Evolutionary conservation across 1,140 invertebrate species (phyloP), one percentile per base, ranked within the genome.

Genomic region (Drosophila gunungcola): DNA sequence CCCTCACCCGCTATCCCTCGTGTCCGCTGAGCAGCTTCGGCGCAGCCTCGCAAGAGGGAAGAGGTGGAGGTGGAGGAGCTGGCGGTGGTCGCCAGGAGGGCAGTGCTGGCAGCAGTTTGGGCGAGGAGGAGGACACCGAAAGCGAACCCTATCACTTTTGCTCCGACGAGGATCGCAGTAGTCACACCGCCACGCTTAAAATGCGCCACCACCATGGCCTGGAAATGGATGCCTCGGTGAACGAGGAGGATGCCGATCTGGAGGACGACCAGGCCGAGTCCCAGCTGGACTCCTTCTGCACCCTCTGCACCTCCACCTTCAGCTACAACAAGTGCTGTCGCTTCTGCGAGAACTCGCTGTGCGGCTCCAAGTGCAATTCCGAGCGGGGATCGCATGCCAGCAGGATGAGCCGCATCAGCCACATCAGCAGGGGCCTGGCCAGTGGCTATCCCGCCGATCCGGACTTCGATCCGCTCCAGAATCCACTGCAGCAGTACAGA

Each of bases 271-370:
- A 73, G 9, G 78, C 72, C 39, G 81, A 80, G 36, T 86, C 70
- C 7, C 80, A 79, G 48, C 65, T 92, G 34, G 90, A 92, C 80
- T 92, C 91, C 11, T 92, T 92, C 46, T 92, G 91, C 58, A 92
- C 91, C 0, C 60, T 92, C 2, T 92, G 91, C 78, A 92, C 91
- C 11, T 92, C 91, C 9, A 91, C 90, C 12, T 92, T 92, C 53
- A 92, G 91, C 72, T 92, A 92, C 54, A 91, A 86, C 27, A 90
- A 91, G 51, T 92, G 91, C 52, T 90, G 84, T 21, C 81, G 91
- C 51, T 91, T 64, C 51, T 91, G 91, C 74, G 91, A 91, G 12
- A 89, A 91, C 34, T 92, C 91, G 0, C 57, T 78, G 0, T 92
- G 91, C 55, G 84, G 88, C 51, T 92, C 91, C 46, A 92, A 91